These are phyloP conservation scores for Aphrocallistes beatrix DNA, from an alignment of 37 sponge, comb jelly and placozoan species.

Conservation along the genomic window DNA sequence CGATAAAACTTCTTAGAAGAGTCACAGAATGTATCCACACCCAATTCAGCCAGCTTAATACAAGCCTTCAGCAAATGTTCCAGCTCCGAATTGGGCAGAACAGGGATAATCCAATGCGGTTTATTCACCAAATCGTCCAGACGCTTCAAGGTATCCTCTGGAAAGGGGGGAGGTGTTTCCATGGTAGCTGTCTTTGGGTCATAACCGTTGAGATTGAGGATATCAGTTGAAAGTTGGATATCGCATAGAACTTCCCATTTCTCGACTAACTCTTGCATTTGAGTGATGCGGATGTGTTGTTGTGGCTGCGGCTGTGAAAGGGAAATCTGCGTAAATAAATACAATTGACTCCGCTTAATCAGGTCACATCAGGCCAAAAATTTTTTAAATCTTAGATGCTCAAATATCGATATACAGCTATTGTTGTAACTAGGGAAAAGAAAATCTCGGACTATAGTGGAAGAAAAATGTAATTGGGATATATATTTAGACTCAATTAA, in stretches of 20 bases:
- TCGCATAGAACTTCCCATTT: not conserved
- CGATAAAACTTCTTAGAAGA: conserved; percentile 76
- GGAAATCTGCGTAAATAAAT: not conserved
- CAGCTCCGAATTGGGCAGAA: conserved; percentile 61
- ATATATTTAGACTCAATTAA: too few species aligned
- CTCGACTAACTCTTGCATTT: not conserved
- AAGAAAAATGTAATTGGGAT: too few species aligned
- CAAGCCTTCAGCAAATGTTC: conserved; percentile 51
- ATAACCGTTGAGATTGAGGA: not conserved
- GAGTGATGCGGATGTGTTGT: not conserved
- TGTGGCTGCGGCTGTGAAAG: not conserved
- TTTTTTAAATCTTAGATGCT: too few species aligned
- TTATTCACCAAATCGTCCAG: conserved; percentile 66
- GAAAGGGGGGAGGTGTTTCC: conserved; percentile 30
- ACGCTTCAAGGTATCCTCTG: conserved; percentile 29
- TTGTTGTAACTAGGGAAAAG: too few species aligned
- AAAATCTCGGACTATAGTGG: too few species aligned
- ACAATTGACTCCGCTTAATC: too few species aligned
- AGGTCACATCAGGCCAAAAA: too few species aligned
- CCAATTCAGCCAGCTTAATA: conserved; percentile 57
- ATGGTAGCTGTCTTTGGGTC: not conserved
- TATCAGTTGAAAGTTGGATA: not conserved
- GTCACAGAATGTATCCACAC: conserved; percentile 64
- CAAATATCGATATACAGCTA: too few species aligned
- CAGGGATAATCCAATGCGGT: conserved; percentile 82